A percentile compares a stretch with the other conserved stretches of the same genome.
phyloP scores from a whole-genome alignment of 2,113 vertebrate species.

The Pedionomus torquatus region DNA sequence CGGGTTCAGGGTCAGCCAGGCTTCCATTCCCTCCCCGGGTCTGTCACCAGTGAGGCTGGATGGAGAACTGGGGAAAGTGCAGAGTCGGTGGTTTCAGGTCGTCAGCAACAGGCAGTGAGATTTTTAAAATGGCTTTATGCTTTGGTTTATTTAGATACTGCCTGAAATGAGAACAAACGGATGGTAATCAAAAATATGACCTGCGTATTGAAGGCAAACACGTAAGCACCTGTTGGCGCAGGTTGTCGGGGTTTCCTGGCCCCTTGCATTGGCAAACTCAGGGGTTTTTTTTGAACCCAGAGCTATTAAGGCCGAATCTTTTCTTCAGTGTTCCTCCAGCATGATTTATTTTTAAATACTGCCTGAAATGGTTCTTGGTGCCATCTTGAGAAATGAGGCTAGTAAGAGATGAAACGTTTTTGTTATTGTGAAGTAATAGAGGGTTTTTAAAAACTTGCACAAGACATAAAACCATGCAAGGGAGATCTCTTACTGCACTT shows the following conservation, averaged over 20 bases:
- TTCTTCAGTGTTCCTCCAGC: neutral
- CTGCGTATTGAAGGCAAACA: neutral
- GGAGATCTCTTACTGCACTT: neutral
- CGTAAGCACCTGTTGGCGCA: rapidly evolving
- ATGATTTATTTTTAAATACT: neutral
- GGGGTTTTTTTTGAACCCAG: neutral
- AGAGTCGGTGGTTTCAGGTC: rapidly evolving
- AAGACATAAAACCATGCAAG: neutral
- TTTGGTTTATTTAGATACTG: neutral
- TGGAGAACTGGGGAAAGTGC: neutral
- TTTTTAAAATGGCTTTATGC: rapidly evolving
- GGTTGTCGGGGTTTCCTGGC: neutral
- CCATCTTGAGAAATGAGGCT: neutral
- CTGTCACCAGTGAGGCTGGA: neutral
- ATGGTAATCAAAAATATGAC: neutral
- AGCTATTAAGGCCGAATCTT: neutral
- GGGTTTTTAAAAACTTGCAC: neutral
- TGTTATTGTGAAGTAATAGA: neutral
- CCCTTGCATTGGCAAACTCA: neutral
- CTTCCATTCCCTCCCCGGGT: neutral
- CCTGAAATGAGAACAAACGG: neutral
- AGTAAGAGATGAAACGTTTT: neutral
- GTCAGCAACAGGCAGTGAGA: rapidly evolving
- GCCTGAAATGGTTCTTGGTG: neutral
- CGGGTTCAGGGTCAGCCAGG: neutral